Base-by-base conservation (phyloP, 2,888 invertebrate genomes). In the Epicampocera succincta region DNA sequence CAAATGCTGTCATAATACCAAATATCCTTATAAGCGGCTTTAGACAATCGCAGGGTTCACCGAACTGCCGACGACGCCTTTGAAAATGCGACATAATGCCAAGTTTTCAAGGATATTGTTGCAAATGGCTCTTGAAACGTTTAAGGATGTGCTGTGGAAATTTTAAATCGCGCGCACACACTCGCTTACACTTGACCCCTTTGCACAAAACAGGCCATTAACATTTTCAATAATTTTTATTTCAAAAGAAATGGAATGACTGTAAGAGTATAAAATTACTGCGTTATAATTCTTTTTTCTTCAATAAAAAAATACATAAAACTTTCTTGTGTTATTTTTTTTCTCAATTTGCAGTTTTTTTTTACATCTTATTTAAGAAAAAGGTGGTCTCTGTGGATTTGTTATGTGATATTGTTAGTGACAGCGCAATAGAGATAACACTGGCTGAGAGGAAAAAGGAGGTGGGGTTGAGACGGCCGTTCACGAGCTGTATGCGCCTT, bases 1-100 rank as follows among this genome's bases (percentile, higher is more conserved):
- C 91, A 85, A 90, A 88, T 80, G 90, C 89, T 83, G 90, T 90
- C 85, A 89, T 87, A 83, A 90, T 86, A 85, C 90, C 90, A 87
- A 89, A 89, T 84, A 90, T 86, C 82, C 90, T 87, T 87, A 91
- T 91, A 79, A 90, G 86, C 84, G 90, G 90, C 85, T 88, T 87
- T 81, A 90, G 86, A 84, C 91, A 91, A 80, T 89, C 87, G 83
- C 90, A 91, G 48, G 88, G 86, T 86, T 89, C 90, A 84, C 86
- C 89, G 85, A 89, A 84, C 84, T 90, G 91, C 84, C 88, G 89
- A 73, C 89, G 88, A 84, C 87, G 87, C 78, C 89, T 87, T 83
- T 86, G 88, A 80, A 87, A 85, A 84, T 86, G 86, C 80, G 86
- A 86, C 88, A 88, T 88, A 72, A 73, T 86, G 83, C 78, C 82